phyloP scores from a whole-genome alignment of 2,888 invertebrate genomes.

The Dioctria linearis region DNA sequence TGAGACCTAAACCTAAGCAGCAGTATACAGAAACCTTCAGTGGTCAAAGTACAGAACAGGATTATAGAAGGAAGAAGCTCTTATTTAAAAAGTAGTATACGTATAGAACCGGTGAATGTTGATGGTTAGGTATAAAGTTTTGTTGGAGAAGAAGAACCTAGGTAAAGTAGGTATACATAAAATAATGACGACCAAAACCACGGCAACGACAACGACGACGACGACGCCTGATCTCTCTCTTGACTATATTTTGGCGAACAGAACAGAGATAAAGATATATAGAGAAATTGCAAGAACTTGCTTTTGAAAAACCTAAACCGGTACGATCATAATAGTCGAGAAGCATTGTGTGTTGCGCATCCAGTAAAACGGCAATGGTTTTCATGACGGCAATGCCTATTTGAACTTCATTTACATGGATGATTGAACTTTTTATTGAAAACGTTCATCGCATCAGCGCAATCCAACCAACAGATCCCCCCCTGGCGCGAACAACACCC shows the following conservation, averaged over 20 bases:
- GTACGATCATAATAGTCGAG: slow-evolving; percentile 30
- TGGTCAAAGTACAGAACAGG: slow-evolving; percentile 37
- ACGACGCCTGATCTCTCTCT: slow-evolving; percentile 1
- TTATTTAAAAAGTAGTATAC: neutral
- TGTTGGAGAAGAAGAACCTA: slow-evolving; percentile 6
- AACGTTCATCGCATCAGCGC: neutral
- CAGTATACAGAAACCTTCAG: slow-evolving; percentile 5
- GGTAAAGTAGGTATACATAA: too few relatives aligned
- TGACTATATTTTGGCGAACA: neutral
- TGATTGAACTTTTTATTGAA: slow-evolving; percentile 38
- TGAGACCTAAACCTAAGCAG: neutral
- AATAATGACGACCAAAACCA: neutral
- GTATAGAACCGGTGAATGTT: slow-evolving; percentile 41
- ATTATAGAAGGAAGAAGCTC: slow-evolving; percentile 15
- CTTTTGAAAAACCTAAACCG: slow-evolving; percentile 31
- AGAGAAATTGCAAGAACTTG: slow-evolving; percentile 52
- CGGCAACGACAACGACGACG: slow-evolving; percentile 10
- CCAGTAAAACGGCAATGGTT: slow-evolving; percentile 29
- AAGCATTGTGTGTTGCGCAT: slow-evolving; percentile 19
- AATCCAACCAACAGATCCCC: too few relatives aligned
- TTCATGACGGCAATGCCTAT: slow-evolving; percentile 15
- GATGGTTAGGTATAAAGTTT: slow-evolving; percentile 28
- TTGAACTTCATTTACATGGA: slow-evolving; percentile 50
- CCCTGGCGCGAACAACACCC: too few relatives aligned
- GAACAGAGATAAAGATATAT: slow-evolving; percentile 36